Evolutionary conservation across 2,888 invertebrate genomes (phyloP).

Genomic region (Hetaerina titia): DNA sequence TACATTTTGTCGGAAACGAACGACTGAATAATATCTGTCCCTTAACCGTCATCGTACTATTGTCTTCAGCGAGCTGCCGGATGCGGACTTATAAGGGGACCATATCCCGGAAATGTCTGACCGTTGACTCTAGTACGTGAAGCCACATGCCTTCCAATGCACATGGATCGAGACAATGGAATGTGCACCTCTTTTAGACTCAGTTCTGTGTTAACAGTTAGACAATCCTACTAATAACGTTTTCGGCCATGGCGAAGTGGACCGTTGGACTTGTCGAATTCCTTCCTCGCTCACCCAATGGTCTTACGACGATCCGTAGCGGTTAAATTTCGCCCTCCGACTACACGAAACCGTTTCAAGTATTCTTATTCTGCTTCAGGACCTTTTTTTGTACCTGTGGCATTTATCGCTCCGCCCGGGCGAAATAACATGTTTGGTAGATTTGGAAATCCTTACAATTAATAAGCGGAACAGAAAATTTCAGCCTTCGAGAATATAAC

Average conservation of each 20-base stretch:
- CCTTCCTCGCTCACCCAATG: slow-evolving; percentile 40
- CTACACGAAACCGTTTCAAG: slow-evolving; percentile 39
- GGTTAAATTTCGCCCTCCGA: slow-evolving; percentile 48
- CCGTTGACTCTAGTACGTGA: slow-evolving; percentile 54
- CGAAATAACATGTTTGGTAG: not conserved
- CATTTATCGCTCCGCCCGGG: not conserved
- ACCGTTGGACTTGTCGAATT: slow-evolving; percentile 55
- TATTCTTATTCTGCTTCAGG: slow-evolving; percentile 22
- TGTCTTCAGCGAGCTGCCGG: not conserved
- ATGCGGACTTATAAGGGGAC: slow-evolving; percentile 43
- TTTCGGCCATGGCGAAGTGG: slow-evolving; percentile 40
- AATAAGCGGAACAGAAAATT: not conserved
- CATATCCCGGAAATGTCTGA: slow-evolving; percentile 55
- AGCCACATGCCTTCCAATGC: slow-evolving; percentile 41
- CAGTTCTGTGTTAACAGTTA: slow-evolving; percentile 30
- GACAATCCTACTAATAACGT: slow-evolving; percentile 53
- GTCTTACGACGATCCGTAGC: slow-evolving; percentile 25
- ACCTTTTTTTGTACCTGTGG: not conserved
- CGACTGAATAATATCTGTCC: not conserved
- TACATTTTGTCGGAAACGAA: not conserved
- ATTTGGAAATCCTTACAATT: not conserved
- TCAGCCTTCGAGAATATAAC: too few species aligned
- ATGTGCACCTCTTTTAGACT: slow-evolving; percentile 38
- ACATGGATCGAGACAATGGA: slow-evolving; percentile 22
- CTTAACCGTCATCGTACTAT: not conserved